A percentile compares a stretch with the other conserved stretches of the same genome.
phyloP scores from a whole-genome alignment of 2,888 invertebrate genomes.

The Apodemia mormo region DNA sequence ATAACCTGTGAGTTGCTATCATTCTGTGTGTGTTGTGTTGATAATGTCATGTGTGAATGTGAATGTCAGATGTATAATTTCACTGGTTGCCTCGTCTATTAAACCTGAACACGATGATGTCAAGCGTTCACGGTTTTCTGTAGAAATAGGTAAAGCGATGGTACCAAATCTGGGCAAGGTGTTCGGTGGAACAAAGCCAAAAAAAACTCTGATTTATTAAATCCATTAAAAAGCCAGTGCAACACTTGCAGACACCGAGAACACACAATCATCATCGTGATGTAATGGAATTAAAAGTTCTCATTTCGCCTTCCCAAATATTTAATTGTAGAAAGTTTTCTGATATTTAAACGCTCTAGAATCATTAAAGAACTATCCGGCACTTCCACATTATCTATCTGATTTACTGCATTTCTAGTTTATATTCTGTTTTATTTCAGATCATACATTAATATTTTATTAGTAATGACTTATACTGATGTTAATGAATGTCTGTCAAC shows the following conservation, averaged over 20 bases:
- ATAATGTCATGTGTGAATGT: too few species aligned
- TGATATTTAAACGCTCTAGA: constrained; percentile 48
- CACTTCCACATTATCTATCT: constrained; percentile 49
- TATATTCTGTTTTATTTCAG: background rate
- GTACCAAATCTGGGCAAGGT: too few species aligned
- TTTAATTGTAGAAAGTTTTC: constrained; percentile 40
- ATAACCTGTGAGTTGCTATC: too few species aligned
- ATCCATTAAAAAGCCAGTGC: constrained; percentile 85
- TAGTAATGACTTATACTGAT: too few species aligned
- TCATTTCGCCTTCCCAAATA: constrained; percentile 39
- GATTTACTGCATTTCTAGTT: background rate
- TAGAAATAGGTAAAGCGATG: too few species aligned
- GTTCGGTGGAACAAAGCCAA: too few species aligned
- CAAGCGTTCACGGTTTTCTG: too few species aligned
- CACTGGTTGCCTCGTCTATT: too few species aligned
- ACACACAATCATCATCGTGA: constrained; percentile 85
- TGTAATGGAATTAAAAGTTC: constrained; percentile 42
- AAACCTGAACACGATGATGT: too few species aligned
- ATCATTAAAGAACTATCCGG: constrained; percentile 57
- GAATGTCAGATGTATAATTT: too few species aligned
- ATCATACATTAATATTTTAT: constrained; percentile 46
- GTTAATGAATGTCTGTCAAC: too few species aligned
- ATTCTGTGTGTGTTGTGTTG: too few species aligned
- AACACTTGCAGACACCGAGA: constrained; percentile 88
- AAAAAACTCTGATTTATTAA: constrained; percentile 83